phyloP scores from a whole-genome alignment of 2,113 vertebrate genomes.

The Prunella fulvescens region DNA sequence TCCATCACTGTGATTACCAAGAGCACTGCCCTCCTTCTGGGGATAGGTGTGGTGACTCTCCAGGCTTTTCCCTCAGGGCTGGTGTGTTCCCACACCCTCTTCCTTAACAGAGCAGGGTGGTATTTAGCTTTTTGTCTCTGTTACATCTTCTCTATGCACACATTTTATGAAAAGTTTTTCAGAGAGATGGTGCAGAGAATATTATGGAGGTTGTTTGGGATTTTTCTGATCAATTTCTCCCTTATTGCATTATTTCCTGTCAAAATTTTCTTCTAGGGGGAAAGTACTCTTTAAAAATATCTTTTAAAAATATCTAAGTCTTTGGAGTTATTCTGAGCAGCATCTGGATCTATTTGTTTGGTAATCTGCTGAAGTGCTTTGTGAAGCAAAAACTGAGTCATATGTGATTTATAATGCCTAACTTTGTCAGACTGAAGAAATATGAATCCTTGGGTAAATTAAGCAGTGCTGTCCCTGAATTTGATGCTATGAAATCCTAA shows the following conservation, averaged over 20 bases:
- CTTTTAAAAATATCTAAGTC: not conserved
- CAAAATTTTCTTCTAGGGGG: not conserved
- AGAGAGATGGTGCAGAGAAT: not conserved
- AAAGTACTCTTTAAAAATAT: not conserved
- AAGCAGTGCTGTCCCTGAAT: not conserved
- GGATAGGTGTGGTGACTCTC: not conserved
- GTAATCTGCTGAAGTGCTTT: not conserved
- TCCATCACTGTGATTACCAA: accelerated
- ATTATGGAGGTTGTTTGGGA: no score
- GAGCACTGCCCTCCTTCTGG: accelerated
- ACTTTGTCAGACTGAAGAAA: not conserved
- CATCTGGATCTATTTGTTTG: not conserved
- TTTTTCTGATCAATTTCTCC: not conserved
- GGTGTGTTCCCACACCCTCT: not conserved
- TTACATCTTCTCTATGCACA: accelerated
- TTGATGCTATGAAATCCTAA: not conserved
- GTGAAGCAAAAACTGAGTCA: not conserved
- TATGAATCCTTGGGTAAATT: not conserved
- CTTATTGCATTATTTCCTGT: not conserved
- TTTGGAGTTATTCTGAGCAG: not conserved
- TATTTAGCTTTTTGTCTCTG: not conserved
- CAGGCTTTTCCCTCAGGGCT: not conserved
- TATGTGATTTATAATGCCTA: not conserved
- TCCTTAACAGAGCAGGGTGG: no score
- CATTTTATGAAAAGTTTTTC: not conserved